A percentile compares a stretch with the other conserved stretches of the same genome.
Conservation (phyloP, 2,113 vertebrate genomes). For the Excalfactoria chinensis region DNA sequence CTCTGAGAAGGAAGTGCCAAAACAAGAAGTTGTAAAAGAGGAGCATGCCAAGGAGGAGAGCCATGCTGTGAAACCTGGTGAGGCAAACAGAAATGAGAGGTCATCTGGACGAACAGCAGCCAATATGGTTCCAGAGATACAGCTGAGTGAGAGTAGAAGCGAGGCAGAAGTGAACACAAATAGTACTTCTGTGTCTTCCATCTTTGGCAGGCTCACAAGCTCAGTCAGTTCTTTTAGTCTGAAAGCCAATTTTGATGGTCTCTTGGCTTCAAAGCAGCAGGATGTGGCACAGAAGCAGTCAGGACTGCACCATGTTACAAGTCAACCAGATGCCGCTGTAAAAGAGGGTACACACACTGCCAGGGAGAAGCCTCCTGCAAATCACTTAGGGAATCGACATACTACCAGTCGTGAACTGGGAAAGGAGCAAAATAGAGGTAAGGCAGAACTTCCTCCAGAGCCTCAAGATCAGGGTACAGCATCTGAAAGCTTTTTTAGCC, state of each 20-base stretch:
- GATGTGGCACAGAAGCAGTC: slow-evolving; percentile 32
- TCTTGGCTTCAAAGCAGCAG: slow-evolving; percentile 48
- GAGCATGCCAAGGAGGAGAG: slow-evolving; percentile 12
- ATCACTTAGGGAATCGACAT: neutral
- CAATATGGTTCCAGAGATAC: neutral
- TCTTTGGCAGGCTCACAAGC: slow-evolving; percentile 54
- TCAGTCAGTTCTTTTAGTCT: slow-evolving; percentile 61
- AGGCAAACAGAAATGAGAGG: neutral
- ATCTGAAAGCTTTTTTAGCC: slow-evolving; percentile 81
- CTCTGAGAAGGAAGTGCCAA: slow-evolving; percentile 72
- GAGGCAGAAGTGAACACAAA: neutral
- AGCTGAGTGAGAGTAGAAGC: neutral
- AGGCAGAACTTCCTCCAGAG: slow-evolving; percentile 7
- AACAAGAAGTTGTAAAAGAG: slow-evolving; percentile 49
- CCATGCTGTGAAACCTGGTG: neutral
- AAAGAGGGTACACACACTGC: fast-evolving
- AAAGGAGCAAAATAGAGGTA: neutral
- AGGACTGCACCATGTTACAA: neutral
- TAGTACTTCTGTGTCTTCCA: slow-evolving; percentile 46
- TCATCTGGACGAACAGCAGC: neutral
- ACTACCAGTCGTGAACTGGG: neutral
- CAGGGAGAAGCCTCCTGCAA: neutral
- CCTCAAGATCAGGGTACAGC: slow-evolving; percentile 11
- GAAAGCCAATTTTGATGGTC: slow-evolving; percentile 47
- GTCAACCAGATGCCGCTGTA: slow-evolving; percentile 4